These are phyloP conservation scores for Rhynchomys soricoides DNA, from an alignment of 2,113 vertebrate species.

Conservation along the genomic window DNA sequence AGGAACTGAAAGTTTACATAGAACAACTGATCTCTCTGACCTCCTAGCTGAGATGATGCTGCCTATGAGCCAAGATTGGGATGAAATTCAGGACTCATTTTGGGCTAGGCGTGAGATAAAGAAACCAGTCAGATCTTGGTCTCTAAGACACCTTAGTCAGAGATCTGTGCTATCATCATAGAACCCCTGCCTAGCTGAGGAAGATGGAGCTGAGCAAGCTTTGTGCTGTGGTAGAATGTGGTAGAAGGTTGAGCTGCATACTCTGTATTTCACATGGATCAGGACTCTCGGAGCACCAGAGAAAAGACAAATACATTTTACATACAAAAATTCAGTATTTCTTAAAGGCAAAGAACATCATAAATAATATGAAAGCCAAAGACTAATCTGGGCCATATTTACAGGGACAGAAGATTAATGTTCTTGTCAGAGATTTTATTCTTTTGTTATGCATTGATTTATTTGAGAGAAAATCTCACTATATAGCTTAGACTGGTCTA, in stretches of 20 bases:
- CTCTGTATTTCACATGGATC: background rate
- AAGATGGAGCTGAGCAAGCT: background rate
- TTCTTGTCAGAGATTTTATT: conserved; percentile 45
- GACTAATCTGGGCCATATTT: background rate
- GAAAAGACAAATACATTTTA: background rate
- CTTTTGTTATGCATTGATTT: background rate
- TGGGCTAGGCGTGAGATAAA: conserved; percentile 90
- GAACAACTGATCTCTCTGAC: conserved; percentile 19
- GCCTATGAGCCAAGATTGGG: conserved; percentile 88
- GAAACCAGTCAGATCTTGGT: conserved; percentile 84
- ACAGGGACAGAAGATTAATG: background rate
- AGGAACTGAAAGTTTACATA: background rate
- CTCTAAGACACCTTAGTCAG: conserved; percentile 86
- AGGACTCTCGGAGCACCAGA: background rate
- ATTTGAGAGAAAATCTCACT: background rate
- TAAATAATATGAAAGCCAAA: background rate
- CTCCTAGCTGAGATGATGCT: conserved; percentile 75
- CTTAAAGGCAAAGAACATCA: background rate
- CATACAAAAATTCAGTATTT: background rate
- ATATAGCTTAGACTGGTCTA: background rate
- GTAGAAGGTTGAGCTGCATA: background rate
- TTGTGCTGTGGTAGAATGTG: background rate
- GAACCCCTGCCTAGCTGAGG: conserved; percentile 84
- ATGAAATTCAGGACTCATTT: conserved; percentile 90
- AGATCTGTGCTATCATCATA: conserved; percentile 84